These are phyloP conservation scores for Melanostoma scalare DNA, from an alignment of 2,888 invertebrate genomes.

Conservation along the genomic window DNA sequence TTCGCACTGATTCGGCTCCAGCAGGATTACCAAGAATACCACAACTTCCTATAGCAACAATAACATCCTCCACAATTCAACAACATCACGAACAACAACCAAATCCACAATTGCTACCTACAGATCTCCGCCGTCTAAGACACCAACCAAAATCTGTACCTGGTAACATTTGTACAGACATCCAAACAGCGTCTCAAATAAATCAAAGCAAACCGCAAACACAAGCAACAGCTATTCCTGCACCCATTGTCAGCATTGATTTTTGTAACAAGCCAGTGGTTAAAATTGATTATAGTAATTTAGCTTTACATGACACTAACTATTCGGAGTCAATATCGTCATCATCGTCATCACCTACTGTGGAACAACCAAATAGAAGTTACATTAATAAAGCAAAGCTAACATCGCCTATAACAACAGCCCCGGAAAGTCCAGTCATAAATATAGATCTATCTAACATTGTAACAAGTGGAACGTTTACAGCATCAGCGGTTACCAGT, in stretches of 20 bases:
- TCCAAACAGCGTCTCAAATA: constrained; percentile 64
- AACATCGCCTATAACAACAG: constrained; percentile 67
- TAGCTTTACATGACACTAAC: constrained; percentile 75
- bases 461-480: constrained; percentile 74
- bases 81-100: constrained; percentile 73
- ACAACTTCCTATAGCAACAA: constrained; percentile 73
- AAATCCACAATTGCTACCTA: constrained; percentile 52
- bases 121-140: constrained; percentile 73
- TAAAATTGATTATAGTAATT: constrained; percentile 82
- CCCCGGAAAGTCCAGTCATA: constrained; percentile 78
- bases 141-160: constrained; percentile 77
- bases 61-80: constrained; percentile 64
- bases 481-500: constrained; percentile 47
- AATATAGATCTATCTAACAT: constrained; percentile 81
- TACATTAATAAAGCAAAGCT: constrained; percentile 41
- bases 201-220: constrained; percentile 51
- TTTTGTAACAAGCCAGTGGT: constrained; percentile 80
- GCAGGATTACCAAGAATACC: constrained; percentile 41
- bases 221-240: constrained; percentile 79
- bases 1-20: constrained; percentile 72
- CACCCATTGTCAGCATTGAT: constrained; percentile 80
- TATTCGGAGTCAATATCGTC: constrained; percentile 61
- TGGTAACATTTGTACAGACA: constrained; percentile 47
- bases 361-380: constrained; percentile 36
- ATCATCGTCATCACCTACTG: constrained; percentile 60